Conservation (phyloP, 2,888 invertebrate genomes). For the Trypoxylon attenuatum region DNA sequence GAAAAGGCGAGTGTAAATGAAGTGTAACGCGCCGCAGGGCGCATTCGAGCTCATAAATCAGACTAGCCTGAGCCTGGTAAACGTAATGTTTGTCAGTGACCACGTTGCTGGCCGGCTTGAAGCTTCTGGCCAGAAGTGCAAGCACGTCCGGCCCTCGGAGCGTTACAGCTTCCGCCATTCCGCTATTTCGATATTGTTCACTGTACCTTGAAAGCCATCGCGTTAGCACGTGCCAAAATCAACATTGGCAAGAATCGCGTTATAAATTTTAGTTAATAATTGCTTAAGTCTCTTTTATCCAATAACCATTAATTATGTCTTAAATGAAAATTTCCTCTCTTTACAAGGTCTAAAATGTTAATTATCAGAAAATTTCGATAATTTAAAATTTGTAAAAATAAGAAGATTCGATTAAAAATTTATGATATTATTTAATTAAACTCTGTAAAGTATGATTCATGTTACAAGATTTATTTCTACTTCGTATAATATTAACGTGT, state of each 20-base stretch:
- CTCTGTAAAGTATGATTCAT: no score
- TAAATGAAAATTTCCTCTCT: no score
- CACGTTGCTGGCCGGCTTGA: neutral
- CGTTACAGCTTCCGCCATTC: constrained; percentile 26
- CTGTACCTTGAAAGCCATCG: constrained; percentile 16
- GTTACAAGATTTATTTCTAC: no score
- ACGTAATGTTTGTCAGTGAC: constrained; percentile 26
- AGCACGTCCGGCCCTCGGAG: constrained; percentile 28
- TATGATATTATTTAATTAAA: no score
- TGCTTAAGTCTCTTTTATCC: no score
- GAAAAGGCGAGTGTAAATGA: constrained; percentile 12
- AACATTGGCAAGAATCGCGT: neutral
- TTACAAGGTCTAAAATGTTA: no score
- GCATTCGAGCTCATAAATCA: constrained; percentile 11
- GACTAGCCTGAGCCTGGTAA: neutral
- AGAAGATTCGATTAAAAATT: no score
- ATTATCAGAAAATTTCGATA: no score
- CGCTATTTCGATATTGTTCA: constrained; percentile 18
- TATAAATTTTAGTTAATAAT: no score
- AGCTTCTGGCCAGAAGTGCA: constrained; percentile 8
- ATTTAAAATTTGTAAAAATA: no score
- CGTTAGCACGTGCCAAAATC: constrained; percentile 15
- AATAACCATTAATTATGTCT: no score
- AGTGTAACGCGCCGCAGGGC: neutral
- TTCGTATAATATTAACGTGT: no score